phyloP scores from a whole-genome alignment of 2,797 vertebrate species.

The Pangasius larnaudii region DNA sequence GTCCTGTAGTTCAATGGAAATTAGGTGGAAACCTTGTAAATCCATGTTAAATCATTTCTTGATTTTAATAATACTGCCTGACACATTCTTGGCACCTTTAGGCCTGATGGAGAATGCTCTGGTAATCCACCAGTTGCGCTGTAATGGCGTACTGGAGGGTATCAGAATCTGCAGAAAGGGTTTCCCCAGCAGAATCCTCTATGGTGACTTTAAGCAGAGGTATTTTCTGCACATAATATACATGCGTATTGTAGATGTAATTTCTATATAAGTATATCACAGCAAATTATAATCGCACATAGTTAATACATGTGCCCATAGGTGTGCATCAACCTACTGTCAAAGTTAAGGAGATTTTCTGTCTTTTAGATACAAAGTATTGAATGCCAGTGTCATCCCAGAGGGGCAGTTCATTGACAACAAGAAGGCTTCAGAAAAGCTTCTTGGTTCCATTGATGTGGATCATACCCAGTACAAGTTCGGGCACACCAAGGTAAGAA shows the following conservation, averaged over 20 bases:
- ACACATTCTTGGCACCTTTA: slow-evolving; percentile 54
- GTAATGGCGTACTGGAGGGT: slow-evolving; percentile 86
- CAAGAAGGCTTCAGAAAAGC: slow-evolving; percentile 86
- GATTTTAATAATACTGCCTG: neutral
- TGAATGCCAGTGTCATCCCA: slow-evolving; percentile 84
- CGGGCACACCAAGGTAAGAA: slow-evolving; percentile 83
- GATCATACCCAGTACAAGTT: slow-evolving; percentile 85
- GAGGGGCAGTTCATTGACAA: slow-evolving; percentile 86
- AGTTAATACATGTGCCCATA: neutral
- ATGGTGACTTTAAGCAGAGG: slow-evolving; percentile 93
- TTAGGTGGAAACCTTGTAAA: neutral
- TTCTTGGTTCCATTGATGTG: slow-evolving; percentile 80
- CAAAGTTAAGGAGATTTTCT: slow-evolving; percentile 1
- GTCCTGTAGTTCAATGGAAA: neutral
- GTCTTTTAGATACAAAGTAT: slow-evolving; percentile 78
- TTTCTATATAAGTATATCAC: neutral
- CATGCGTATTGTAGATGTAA: neutral
- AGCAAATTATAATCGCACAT: neutral
- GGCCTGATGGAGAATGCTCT: slow-evolving; percentile 70
- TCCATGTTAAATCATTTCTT: neutral
- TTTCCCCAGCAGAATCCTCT: slow-evolving; percentile 87
- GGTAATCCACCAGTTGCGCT: slow-evolving; percentile 85
- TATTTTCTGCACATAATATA: slow-evolving; percentile 50
- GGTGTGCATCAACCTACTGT: neutral
- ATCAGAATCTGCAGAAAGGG: slow-evolving; percentile 89